Conservation (phyloP, 2,888 invertebrate genomes). For the Acanthosoma haemorrhoidale region DNA sequence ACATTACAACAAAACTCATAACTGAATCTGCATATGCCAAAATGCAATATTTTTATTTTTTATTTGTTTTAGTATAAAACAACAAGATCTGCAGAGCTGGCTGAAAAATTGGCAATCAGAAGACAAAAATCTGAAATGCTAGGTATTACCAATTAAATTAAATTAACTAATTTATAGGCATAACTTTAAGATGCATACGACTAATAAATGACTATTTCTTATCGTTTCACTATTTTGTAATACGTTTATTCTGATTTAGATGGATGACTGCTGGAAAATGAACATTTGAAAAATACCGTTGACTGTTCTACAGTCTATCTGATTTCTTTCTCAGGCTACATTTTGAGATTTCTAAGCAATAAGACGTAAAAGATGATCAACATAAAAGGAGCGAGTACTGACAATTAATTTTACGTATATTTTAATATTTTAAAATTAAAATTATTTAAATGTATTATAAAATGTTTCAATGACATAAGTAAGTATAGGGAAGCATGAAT, state of each 20-base stretch:
- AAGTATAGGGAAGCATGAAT: background rate
- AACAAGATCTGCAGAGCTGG: slow-evolving; percentile 66
- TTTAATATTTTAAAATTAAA: background rate
- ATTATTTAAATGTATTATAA: background rate
- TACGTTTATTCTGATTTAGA: background rate
- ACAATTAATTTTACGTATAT: background rate
- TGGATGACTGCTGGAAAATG: background rate
- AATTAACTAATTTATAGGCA: background rate
- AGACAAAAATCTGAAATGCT: slow-evolving; percentile 60
- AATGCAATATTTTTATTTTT: no score
- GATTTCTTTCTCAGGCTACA: background rate
- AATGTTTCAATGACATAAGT: no score
- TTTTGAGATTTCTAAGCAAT: background rate
- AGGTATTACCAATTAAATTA: background rate
- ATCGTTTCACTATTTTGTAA: no score
- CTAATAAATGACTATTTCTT: no score
- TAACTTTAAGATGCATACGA: background rate
- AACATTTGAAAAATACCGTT: background rate
- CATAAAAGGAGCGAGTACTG: background rate
- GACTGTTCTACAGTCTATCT: background rate
- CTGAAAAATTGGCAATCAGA: slow-evolving; percentile 66
- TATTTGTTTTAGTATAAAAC: slow-evolving; percentile 65
- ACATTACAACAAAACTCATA: no score
- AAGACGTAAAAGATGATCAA: background rate
- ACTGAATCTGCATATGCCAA: no score